Base-by-base conservation (phyloP, 92 coral and sea anemone species). In the Zoanthus gigantus region DNA sequence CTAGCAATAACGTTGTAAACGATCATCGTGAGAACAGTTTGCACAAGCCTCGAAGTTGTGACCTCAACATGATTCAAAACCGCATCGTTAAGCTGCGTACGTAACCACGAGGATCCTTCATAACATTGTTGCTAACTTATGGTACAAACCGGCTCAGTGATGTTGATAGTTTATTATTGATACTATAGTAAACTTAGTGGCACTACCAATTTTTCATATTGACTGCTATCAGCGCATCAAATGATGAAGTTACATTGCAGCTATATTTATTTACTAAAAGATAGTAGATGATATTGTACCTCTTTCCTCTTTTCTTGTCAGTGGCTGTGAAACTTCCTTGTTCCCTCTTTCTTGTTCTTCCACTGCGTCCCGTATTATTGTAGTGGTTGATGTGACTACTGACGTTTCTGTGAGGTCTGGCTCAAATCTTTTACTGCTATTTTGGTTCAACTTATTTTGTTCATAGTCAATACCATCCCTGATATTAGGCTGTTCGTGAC, bases 401-500 rank as follows among this genome's bases (percentile, higher is more conserved):
- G 85, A 66, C 2, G 29, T 65, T 81, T 29, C 85, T 46, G 75
- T 45, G 7, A 74, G 48, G 3, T 81, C 85, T 11, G 85, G 23
- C 4, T 67, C 45, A 47, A 63, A 81, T 50, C 85, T 46, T 63
- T 58, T 77, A 16, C 47, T 77, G 61, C 66, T 28, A 54, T 31
- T 77, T 54, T 77, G 82, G 82, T 14, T 77, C 11, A 48, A 30
- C 54, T 71, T 66, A 23, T 66, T 71, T 56, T 81, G 71, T 81
- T 81, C 85, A 81, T 81, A 81, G 1, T 45, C 74, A 5, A 65
- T 48, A n/a, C 31, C 67, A 45, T 81, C 75, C 14, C 63, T 81
- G 10, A 81, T 50, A 66, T 81, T 74, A 81, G 85, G 85, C 29
- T 63, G 58, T 79, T 81, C 84, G 12, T 80, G 54, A 17, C 84